phyloP scores from a whole-genome alignment of 2,113 vertebrate genomes.

The Grus americana region DNA sequence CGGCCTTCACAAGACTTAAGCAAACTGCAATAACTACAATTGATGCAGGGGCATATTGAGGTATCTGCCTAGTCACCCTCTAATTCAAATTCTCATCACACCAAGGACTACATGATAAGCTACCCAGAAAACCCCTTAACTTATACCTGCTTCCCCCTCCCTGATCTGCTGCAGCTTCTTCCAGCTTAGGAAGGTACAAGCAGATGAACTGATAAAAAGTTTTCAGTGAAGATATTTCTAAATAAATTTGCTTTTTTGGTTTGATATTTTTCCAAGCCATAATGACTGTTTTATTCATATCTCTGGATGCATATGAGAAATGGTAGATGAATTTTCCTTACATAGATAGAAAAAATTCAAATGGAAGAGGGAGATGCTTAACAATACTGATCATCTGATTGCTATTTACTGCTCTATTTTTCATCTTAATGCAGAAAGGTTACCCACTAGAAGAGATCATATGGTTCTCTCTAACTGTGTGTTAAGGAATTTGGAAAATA shows the following conservation, averaged over 20 bases:
- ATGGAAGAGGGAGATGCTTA: background rate
- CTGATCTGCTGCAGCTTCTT: background rate
- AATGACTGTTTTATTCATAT: background rate
- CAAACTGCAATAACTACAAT: background rate
- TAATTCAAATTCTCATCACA: background rate
- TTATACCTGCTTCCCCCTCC: background rate
- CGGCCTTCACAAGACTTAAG: background rate
- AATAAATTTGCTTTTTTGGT: background rate
- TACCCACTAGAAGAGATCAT: background rate
- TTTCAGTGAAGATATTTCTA: background rate
- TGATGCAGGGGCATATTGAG: background rate
- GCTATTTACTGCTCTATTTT: background rate
- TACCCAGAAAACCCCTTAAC: background rate
- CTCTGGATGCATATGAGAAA: background rate
- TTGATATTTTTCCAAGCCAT: background rate
- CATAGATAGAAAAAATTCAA: background rate
- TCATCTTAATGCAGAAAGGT: background rate
- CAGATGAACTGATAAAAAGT: background rate
- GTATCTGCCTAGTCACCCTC: background rate
- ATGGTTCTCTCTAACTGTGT: background rate
- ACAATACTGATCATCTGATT: background rate
- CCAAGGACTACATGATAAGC: background rate
- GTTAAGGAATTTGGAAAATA: background rate
- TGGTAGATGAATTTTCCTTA: background rate
- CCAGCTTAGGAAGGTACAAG: background rate